These are phyloP conservation scores for Dendrocincla tyrannina DNA, from an alignment of 2,797 vertebrate genomes.

Conservation along the genomic window DNA sequence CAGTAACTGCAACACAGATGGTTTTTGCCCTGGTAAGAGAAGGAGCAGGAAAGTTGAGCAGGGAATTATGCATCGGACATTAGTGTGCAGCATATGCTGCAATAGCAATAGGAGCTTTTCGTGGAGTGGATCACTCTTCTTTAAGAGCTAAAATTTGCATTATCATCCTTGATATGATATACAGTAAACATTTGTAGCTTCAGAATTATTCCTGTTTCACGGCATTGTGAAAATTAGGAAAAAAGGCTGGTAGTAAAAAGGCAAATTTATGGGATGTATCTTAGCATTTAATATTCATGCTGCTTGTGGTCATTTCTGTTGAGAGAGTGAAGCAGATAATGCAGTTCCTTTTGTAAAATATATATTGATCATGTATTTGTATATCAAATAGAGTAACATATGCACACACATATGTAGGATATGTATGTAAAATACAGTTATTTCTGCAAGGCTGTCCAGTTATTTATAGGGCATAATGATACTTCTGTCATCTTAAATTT, in stretches of 20 bases:
- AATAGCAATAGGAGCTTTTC: background rate
- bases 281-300: background rate
- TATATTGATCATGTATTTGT: background rate
- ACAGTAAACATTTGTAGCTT: slow-evolving; percentile 43
- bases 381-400: slow-evolving; percentile 12
- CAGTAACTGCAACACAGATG: slow-evolving; percentile 13
- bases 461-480: slow-evolving; percentile 71
- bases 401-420: slow-evolving; percentile 18
- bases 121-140: slow-evolving; percentile 37
- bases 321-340: background rate
- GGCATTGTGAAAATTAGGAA: slow-evolving; percentile 19
- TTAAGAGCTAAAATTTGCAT: slow-evolving; percentile 33
- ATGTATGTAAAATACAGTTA: slow-evolving; percentile 28
- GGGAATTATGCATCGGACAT: slow-evolving; percentile 5
- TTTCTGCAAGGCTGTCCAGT: slow-evolving; percentile 49
- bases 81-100: background rate
- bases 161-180: slow-evolving; percentile 26
- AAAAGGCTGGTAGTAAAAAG: background rate
- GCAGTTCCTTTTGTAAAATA: slow-evolving; percentile 19
- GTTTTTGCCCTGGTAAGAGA: background rate
- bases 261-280: background rate
- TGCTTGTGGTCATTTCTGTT: slow-evolving; percentile 11
- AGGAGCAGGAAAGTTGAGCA: slow-evolving; percentile 29
- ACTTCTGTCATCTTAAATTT: slow-evolving; percentile 75
- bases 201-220: background rate